Evolutionary conservation across 1,140 invertebrate species (phyloP).

Genomic region (Onthophagus taurus): DNA sequence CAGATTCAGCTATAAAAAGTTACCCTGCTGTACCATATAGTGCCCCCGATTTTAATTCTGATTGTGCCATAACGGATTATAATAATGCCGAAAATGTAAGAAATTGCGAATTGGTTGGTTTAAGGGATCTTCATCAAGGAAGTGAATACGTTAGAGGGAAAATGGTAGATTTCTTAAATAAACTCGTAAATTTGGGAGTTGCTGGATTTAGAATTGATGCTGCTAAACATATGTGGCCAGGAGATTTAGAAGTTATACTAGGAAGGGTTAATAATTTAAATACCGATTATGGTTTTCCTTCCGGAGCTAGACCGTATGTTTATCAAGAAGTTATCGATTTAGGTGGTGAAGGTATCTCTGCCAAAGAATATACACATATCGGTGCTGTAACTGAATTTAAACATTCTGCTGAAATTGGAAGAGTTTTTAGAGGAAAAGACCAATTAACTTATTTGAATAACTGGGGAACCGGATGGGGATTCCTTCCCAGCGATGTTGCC

Average conservation of each 20-base stretch:
- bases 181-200: slow-evolving; percentile 62
- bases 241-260: slow-evolving; percentile 56
- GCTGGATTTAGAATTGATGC: slow-evolving; percentile 67
- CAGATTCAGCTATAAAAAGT: slow-evolving; percentile 39
- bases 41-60: slow-evolving; percentile 49
- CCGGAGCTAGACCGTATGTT: slow-evolving; percentile 52
- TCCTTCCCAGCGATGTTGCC: slow-evolving; percentile 42
- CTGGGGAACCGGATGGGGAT: slow-evolving; percentile 42
- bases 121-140: slow-evolving; percentile 63
- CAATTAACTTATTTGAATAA: slow-evolving; percentile 29
- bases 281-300: slow-evolving; percentile 48
- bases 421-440: slow-evolving; percentile 44
- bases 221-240: slow-evolving; percentile 76
- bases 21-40: slow-evolving; percentile 51
- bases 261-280: slow-evolving; percentile 50
- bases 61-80: slow-evolving; percentile 42
- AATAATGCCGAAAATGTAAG: slow-evolving; percentile 45
- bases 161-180: slow-evolving; percentile 61
- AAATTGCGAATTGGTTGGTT: slow-evolving; percentile 62
- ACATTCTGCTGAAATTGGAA: slow-evolving; percentile 47
- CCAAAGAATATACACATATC: slow-evolving; percentile 51
- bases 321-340: slow-evolving; percentile 77
- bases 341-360: slow-evolving; percentile 52
- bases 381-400: slow-evolving; percentile 69
- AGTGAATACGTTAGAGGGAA: slow-evolving; percentile 54